Base-by-base conservation (phyloP, 2,888 invertebrate genomes). In the Hyposoter dolosus region DNA sequence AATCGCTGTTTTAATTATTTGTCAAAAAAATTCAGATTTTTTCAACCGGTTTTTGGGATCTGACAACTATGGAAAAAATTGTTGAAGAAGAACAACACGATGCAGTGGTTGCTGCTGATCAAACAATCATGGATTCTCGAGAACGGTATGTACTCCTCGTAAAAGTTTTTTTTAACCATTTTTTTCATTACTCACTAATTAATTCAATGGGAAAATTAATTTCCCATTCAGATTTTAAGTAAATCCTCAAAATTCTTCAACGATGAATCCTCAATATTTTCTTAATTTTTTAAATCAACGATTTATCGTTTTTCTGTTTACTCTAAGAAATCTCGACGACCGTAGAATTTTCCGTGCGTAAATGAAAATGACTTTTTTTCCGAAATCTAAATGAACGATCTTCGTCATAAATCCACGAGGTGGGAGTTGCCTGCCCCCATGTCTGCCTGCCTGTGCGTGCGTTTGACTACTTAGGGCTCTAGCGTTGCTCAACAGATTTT, bases 61-160 rank as follows among this genome's bases (percentile, higher is more conserved):
- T 10, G 47, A 12, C 50, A 0, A 43, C 15, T 43, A 81, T 86
- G 85, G 80, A 83, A 32, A 56, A 65, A 53, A 83, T 86, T 60
- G 47, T 69, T 43, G 85, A 86, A 71, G 83, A 86, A 53, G 68
- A 71, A 4, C 83, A 69, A 15, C 69, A 77, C n/a, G 71, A n/a
- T 7, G 32, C 47, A 7, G 28, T 72, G 7, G 50, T 40, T 19
- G 15, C 80, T 32, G 45, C 60, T 35, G 40, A 77, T 72, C 45
- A 75, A 35, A 69, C 72, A 40, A 56, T 50, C 43, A 47, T 50
- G 56, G 77, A 83, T 81, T 68, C 80, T 65, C 85, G 83, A 7
- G 83, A 86, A 72, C 65, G 80, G 85, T 80, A 63, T 45, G 45
- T 66, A 0, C 60, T 5, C 9, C 28, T 60, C 7, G 4, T 12